Evolutionary conservation across 2,797 vertebrate species (phyloP).

Genomic region (Odontamblyopus lacepedii): DNA sequence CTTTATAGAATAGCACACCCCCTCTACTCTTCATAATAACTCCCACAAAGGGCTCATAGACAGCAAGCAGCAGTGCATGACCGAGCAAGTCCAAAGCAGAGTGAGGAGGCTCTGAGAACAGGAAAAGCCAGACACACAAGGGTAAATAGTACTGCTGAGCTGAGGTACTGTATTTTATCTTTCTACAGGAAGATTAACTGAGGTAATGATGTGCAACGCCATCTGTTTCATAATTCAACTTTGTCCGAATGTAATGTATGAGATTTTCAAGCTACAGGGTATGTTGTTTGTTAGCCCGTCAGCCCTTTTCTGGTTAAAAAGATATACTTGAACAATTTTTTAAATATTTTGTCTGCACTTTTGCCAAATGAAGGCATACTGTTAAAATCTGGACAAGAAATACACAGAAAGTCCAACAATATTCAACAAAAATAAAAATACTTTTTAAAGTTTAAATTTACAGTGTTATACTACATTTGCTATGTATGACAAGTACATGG

Average conservation of each 20-base stretch:
- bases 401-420: neutral
- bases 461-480: too few species aligned
- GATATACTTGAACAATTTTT: neutral
- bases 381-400: neutral
- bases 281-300: neutral
- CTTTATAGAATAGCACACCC: slow-evolving; percentile 33
- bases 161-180: slow-evolving; percentile 37
- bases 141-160: slow-evolving; percentile 34
- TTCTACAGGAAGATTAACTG: slow-evolving; percentile 54
- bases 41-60: slow-evolving; percentile 67
- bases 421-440: neutral
- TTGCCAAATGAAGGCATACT: neutral
- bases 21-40: slow-evolving; percentile 52
- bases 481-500: neutral
- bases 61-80: slow-evolving; percentile 68
- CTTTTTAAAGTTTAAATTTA: neutral
- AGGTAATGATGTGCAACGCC: slow-evolving; percentile 60
- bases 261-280: neutral
- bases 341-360: neutral
- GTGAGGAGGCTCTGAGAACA: slow-evolving; percentile 15
- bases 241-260: neutral
- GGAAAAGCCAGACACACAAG: slow-evolving; percentile 38
- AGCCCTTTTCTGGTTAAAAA: neutral
- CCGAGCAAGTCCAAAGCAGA: slow-evolving; percentile 43
- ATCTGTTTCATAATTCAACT: slow-evolving; percentile 24